Conservation (phyloP, 2,888 invertebrate genomes). For the Troglohyphantes excavatus region DNA sequence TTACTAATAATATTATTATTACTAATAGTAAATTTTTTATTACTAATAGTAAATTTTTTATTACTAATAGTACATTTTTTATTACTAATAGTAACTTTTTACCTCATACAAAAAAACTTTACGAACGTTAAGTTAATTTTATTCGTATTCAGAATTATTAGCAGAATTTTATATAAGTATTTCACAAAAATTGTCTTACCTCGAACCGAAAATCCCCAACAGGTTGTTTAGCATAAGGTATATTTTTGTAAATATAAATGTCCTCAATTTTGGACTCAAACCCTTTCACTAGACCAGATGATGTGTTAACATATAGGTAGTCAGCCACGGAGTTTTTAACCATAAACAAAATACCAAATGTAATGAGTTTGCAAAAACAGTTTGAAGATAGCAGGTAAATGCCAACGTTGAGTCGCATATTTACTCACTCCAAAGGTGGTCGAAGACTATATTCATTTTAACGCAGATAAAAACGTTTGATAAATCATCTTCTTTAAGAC, state of each 20-base stretch:
- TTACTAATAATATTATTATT: too few relatives aligned
- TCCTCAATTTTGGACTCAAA: background rate
- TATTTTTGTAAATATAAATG: conserved; percentile 43
- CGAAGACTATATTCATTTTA: conserved; percentile 10
- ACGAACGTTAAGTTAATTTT: too few relatives aligned
- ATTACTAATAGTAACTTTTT: too few relatives aligned
- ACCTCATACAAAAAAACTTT: too few relatives aligned
- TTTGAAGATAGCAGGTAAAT: background rate
- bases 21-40: too few relatives aligned
- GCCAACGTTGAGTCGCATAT: conserved; percentile 15
- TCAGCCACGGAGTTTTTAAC: background rate
- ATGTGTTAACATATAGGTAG: conserved; percentile 26
- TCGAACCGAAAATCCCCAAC: conserved; percentile 60
- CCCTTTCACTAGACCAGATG: conserved; percentile 35
- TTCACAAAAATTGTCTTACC: conserved; percentile 63
- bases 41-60: too few relatives aligned
- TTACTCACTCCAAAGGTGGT: background rate
- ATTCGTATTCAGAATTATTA: too few relatives aligned
- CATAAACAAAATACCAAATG: background rate
- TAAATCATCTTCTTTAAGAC: conserved; percentile 17
- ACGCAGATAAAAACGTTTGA: background rate
- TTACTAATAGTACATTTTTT: too few relatives aligned
- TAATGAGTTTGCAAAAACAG: background rate
- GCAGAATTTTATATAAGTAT: too few relatives aligned
- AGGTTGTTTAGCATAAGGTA: conserved; percentile 64